phyloP scores from a whole-genome alignment of 2,113 vertebrate genomes.

The Cyprinus carpio region DNA sequence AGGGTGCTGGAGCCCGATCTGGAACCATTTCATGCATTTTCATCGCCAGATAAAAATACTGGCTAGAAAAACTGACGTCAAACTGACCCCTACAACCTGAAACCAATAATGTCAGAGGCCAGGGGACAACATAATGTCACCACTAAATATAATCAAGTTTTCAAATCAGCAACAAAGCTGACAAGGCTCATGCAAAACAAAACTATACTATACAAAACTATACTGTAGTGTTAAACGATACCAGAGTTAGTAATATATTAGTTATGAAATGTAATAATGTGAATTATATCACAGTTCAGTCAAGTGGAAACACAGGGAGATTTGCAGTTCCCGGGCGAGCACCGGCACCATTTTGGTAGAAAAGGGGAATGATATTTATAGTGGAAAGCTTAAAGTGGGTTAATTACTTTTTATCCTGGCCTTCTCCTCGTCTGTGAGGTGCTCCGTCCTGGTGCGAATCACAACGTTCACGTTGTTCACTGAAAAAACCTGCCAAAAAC shows the following conservation, averaged over 20 bases:
- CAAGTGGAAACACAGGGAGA: neutral
- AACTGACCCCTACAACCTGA: neutral
- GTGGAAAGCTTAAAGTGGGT: constrained; percentile 20
- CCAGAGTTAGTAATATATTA: neutral
- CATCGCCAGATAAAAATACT: neutral
- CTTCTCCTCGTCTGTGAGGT: constrained; percentile 96
- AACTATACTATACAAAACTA: no score
- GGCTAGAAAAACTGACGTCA: neutral
- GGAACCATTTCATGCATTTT: neutral
- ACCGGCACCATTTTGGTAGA: neutral
- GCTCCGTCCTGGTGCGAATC: constrained; percentile 92
- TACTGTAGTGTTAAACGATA: neutral
- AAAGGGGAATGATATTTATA: constrained; percentile 17
- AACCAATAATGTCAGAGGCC: neutral
- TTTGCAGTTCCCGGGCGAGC: neutral
- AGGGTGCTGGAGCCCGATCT: neutral
- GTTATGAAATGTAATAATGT: neutral
- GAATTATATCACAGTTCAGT: neutral
- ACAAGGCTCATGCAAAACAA: neutral
- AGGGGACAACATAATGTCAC: neutral
- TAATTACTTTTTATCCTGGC: constrained; percentile 90
- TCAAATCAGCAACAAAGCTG: neutral
- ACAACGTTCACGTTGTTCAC: constrained; percentile 95
- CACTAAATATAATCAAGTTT: no score
- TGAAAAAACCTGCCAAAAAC: constrained; percentile 86